Evolutionary conservation across 2,797 vertebrate species (phyloP), one percentile per base, ranked within the genome.

Genomic region (Pangasius krempfi): DNA sequence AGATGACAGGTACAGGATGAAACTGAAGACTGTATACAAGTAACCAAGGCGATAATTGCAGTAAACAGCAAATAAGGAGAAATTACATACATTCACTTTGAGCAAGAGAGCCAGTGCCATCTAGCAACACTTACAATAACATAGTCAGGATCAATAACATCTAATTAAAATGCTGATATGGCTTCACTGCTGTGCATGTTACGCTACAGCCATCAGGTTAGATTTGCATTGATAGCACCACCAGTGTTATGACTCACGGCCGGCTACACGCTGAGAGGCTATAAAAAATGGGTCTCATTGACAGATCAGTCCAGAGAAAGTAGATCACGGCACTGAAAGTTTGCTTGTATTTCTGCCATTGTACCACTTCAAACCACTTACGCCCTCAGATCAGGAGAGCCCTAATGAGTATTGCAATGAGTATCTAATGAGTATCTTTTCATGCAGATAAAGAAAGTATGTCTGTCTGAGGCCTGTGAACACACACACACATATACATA

Each of bases 1-100:
- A 54, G 50, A 54, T 20, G 78, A 56, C 52, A 80, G 4, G 50
- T 16, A 30, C 27, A 0, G n/a, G 50, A 54, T 20, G n/a, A 54
- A 54, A 20, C 50, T 79, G n/a, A 79, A 56, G 18, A 56, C n/a
- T 33, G 22, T 56, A 80, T 20, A 9, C 78, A 56, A 10, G 52
- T 22, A 80, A 80, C 52, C 52, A 22, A 58, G 78, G 18, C 47
- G 12, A 7, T 80, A 37, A 33, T 80, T 20, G 18, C 12, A 54
- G 16, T 30, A n/a, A 78, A 37, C 52, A 37, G 6, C 18, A 56
- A 33, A 56, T 10, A 33, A 56, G 27, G n/a, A 33, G n/a, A 76
- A 5, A 91, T 89, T 91, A 83, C 30, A 78, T 70, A 68, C 70
- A 75, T 30, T 54, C 47, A 84, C n/a, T 86, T 27, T 44, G 70